Evolutionary conservation across 2,113 vertebrate genomes (phyloP).

Genomic region (Hippocampus barbouri): DNA sequence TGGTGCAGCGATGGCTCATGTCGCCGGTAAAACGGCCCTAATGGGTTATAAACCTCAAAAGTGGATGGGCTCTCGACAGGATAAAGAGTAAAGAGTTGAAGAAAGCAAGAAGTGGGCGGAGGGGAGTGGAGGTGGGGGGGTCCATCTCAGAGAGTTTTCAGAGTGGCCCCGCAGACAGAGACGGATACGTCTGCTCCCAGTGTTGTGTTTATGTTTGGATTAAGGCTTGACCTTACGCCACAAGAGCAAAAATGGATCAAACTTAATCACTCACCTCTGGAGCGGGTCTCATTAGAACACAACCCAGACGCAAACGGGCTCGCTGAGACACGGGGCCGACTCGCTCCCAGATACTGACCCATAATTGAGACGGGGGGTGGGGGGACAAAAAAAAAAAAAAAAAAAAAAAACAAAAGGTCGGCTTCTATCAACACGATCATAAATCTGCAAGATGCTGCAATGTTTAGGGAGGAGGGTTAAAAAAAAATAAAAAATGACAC

Average conservation of each 20-base stretch:
- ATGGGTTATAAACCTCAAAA: background rate
- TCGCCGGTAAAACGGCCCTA: background rate
- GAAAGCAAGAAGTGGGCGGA: too few species aligned
- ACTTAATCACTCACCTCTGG: constrained; percentile 53
- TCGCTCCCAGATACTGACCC: constrained; percentile 51
- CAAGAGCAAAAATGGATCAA: constrained; percentile 38
- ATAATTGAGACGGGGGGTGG: constrained; percentile 19
- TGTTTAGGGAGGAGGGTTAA: background rate
- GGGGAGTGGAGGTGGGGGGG: too few species aligned
- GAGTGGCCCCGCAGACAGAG: background rate
- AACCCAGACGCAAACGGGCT: constrained; percentile 36
- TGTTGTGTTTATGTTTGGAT: constrained; percentile 55
- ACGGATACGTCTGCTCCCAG: background rate
- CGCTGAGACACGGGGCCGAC: constrained; percentile 37
- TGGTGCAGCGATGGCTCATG: background rate
- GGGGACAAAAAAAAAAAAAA: background rate
- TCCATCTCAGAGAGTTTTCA: constrained; percentile 4
- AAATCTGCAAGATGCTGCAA: constrained; percentile 33
- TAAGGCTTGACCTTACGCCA: constrained; percentile 41
- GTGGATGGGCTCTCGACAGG: background rate
- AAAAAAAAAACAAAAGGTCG: constrained; percentile 45
- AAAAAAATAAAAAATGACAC: background rate
- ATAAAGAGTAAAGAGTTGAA: background rate
- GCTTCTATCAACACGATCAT: constrained; percentile 50
- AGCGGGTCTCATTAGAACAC: constrained; percentile 43